Percentiles rank a stretch among this genome's conserved stretches.
Evolutionary conservation across 1,140 invertebrate genomes (phyloP).

Genomic region (Tetranychus cinnabarinus): DNA sequence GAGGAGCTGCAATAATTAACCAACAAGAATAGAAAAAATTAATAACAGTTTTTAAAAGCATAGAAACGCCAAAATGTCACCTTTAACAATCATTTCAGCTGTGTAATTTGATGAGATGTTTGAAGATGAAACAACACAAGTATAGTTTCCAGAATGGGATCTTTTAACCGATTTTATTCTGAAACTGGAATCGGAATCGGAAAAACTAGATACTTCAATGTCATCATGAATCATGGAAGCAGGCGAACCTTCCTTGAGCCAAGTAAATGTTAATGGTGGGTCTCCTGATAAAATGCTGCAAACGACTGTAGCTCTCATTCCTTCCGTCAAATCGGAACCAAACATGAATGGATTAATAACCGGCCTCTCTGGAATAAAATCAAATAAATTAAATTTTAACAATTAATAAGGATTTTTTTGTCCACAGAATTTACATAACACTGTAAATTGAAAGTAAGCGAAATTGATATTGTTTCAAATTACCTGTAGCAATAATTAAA

Average conservation of each 20-base stretch:
- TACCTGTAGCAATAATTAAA: too few relatives aligned
- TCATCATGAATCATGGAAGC: conserved; percentile 24
- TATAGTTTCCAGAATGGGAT: conserved; percentile 43
- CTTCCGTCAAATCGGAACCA: conserved; percentile 36
- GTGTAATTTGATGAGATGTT: conserved; percentile 21
- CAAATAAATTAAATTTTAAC: too few relatives aligned
- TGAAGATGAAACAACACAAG: conserved; percentile 31
- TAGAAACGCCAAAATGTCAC: conserved; percentile 25
- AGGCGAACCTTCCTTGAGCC: conserved; percentile 12
- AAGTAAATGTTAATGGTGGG: conserved; percentile 12
- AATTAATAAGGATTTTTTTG: too few relatives aligned
- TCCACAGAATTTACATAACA: too few relatives aligned
- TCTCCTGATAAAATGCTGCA: conserved; percentile 21
- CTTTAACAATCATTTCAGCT: conserved; percentile 42
- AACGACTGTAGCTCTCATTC: conserved; percentile 20
- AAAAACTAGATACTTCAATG: conserved; percentile 8
- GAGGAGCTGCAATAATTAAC: conserved; percentile 19
- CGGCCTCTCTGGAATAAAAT: conserved; percentile 2
- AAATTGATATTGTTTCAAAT: too few relatives aligned
- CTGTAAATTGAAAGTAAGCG: too few relatives aligned
- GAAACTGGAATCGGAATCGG: conserved; percentile 10
- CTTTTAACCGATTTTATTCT: conserved; percentile 7
- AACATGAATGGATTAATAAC: conserved; percentile 23
- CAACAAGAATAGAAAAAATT: background rate
- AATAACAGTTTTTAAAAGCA: background rate